These are phyloP conservation scores for Spheniscus humboldti DNA, from an alignment of 2,797 vertebrate genomes.

Conservation along the genomic window DNA sequence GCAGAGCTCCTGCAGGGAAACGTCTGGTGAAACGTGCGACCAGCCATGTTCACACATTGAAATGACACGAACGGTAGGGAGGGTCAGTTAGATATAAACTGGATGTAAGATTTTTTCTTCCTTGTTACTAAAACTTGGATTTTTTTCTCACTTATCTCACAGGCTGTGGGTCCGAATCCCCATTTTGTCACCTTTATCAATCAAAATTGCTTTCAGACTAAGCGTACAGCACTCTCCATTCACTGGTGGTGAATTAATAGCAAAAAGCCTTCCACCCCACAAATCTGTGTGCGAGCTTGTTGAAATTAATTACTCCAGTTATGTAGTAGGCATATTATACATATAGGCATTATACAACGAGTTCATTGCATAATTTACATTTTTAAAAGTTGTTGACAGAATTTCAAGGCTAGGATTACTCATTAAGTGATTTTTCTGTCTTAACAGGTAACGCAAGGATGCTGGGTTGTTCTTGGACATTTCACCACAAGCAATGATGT, in stretches of 20 bases:
- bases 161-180: not conserved
- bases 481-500: not conserved
- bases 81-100: not conserved
- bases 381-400: not conserved
- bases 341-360: not conserved
- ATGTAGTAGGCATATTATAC: not conserved
- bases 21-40: fast-evolving
- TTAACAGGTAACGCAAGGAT: not conserved
- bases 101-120: not conserved
- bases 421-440: not conserved
- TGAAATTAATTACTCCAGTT: not conserved
- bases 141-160: not conserved
- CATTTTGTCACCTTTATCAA: not conserved
- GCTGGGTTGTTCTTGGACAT: not conserved
- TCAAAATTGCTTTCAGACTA: not conserved
- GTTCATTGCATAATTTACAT: not conserved
- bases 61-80: not conserved
- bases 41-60: not conserved
- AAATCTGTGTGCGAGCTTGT: not conserved
- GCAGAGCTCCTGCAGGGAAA: not conserved
- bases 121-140: not conserved
- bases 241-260: not conserved
- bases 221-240: not conserved
- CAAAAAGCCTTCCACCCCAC: not conserved
- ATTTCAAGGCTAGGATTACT: not conserved